Evolutionary conservation across 2,797 vertebrate genomes (phyloP).

Genomic region (Spheniscus humboldti): DNA sequence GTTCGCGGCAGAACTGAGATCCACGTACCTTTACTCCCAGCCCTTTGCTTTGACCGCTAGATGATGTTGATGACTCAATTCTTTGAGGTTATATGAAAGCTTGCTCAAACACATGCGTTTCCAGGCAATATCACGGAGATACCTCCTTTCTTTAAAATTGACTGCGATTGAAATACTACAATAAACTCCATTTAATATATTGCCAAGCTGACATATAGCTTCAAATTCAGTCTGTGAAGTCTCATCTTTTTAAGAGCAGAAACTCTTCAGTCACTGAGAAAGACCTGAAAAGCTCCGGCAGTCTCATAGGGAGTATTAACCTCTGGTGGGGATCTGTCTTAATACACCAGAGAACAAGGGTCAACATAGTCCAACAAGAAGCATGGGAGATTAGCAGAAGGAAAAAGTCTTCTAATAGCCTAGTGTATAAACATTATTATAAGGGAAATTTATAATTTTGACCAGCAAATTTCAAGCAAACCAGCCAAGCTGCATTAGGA

Average conservation of each 20-base stretch:
- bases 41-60: slow-evolving; percentile 11
- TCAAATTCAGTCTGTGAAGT: not conserved
- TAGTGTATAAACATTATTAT: slow-evolving; percentile 13
- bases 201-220: not conserved
- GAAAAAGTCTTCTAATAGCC: slow-evolving; percentile 40
- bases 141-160: not conserved
- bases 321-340: slow-evolving; percentile 14
- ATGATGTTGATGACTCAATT: not conserved
- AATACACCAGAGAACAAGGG: slow-evolving; percentile 14
- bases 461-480: slow-evolving; percentile 21
- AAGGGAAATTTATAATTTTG: slow-evolving; percentile 42
- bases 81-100: not conserved
- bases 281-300: not conserved
- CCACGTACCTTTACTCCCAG: not conserved
- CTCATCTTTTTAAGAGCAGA: not conserved
- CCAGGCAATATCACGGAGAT: not conserved
- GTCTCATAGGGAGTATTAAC: slow-evolving; percentile 23
- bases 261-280: not conserved
- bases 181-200: slow-evolving; percentile 10
- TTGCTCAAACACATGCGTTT: not conserved
- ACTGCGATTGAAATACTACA: not conserved
- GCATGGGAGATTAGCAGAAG: slow-evolving; percentile 15
- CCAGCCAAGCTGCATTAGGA: not conserved
- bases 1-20: not conserved
- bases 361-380: slow-evolving; percentile 24